Evolutionary conservation across 2,797 vertebrate genomes (phyloP).

Genomic region (Xenopus petersii): DNA sequence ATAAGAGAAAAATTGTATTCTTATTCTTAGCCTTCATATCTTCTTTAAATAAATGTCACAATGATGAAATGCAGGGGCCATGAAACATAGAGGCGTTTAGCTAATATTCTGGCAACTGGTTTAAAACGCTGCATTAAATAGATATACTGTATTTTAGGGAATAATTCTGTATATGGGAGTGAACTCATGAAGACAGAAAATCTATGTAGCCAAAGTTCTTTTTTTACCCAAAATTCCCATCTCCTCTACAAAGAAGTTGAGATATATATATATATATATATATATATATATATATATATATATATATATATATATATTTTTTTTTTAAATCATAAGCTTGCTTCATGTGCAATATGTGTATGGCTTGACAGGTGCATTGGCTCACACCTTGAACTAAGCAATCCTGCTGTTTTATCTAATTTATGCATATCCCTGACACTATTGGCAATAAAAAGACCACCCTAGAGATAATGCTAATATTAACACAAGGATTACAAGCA

Average conservation of each 20-base stretch:
- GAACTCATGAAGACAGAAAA: constrained; percentile 21
- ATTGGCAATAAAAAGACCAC: constrained; percentile 29
- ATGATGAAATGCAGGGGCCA: no score
- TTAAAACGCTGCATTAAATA: no score
- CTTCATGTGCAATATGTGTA: neutral
- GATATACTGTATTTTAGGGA: no score
- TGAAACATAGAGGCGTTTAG: no score
- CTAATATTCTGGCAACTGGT: neutral
- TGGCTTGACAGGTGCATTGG: constrained; percentile 28
- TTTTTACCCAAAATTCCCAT: constrained; percentile 8
- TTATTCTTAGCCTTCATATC: no score
- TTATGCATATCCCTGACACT: constrained; percentile 36
- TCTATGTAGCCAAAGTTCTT: neutral
- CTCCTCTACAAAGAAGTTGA: neutral
- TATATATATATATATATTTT: no score
- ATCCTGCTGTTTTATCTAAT: constrained; percentile 18
- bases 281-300: no score
- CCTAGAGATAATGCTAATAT: constrained; percentile 22
- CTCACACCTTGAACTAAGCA: constrained; percentile 36
- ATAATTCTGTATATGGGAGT: constrained; percentile 28
- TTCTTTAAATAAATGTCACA: no score
- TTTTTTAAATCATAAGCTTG: neutral
- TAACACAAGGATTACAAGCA: constrained; percentile 20
- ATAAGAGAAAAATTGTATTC: no score
- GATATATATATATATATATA: neutral